A percentile compares a stretch with the other conserved stretches of the same genome.
Evolutionary conservation across 2,797 vertebrate genomes (phyloP).

Genomic region (Dromococcyx pavoninus): DNA sequence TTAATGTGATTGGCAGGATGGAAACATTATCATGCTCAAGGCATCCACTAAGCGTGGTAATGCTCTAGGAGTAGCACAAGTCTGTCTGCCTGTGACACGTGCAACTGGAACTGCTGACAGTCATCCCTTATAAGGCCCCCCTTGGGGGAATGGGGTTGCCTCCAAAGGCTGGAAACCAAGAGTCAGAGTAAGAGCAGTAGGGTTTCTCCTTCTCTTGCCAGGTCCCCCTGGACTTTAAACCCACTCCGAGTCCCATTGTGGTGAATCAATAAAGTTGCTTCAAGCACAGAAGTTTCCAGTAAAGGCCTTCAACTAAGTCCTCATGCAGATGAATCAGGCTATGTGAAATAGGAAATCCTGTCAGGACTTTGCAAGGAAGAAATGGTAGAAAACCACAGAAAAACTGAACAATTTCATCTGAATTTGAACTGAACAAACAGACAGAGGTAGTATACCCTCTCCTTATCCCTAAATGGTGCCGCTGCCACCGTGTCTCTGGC

Average conservation of each 20-base stretch:
- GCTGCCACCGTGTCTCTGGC: not conserved
- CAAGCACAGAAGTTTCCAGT: not conserved
- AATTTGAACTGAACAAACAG: too few species aligned
- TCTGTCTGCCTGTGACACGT: not conserved
- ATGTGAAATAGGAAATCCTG: not conserved
- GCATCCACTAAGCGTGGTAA: accelerated
- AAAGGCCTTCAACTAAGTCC: not conserved
- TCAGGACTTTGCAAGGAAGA: not conserved
- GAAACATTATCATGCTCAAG: not conserved
- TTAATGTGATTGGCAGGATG: not conserved
- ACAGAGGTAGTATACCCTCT: not conserved
- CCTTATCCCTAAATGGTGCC: accelerated
- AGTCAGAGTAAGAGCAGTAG: not conserved
- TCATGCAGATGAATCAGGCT: not conserved
- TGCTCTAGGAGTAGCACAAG: not conserved
- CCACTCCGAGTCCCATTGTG: not conserved
- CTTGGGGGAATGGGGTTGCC: accelerated
- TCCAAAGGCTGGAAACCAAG: not conserved
- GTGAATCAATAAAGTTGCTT: not conserved
- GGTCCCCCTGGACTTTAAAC: not conserved
- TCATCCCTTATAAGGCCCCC: not conserved
- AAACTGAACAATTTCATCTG: not conserved
- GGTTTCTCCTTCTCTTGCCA: not conserved
- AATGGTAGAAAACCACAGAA: not conserved
- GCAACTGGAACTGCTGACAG: not conserved